These are phyloP conservation scores for Sicus ferrugineus DNA, from an alignment of 2,888 invertebrate genomes.

Conservation along the genomic window DNA sequence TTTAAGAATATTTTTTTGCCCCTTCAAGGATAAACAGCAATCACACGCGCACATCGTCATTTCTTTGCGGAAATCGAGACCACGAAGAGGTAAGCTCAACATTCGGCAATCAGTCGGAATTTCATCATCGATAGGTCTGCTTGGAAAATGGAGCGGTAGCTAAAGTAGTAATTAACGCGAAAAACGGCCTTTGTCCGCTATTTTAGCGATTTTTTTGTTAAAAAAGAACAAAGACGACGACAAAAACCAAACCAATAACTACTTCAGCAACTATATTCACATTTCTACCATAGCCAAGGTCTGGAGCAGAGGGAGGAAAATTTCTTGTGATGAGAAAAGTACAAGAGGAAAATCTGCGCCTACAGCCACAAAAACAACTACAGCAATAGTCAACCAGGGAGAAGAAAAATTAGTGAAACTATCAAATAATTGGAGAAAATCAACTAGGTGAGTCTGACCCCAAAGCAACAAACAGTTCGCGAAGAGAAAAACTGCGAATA, in stretches of 20 bases:
- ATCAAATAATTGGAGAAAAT: not conserved
- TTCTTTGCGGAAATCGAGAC: not conserved
- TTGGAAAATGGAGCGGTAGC: constrained; percentile 64
- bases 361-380: constrained; percentile 27
- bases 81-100: not conserved
- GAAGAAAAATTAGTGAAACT: constrained; percentile 8
- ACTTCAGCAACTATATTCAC: constrained; percentile 35
- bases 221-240: constrained; percentile 48
- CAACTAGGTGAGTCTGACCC: constrained; percentile 25
- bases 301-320: constrained; percentile 17
- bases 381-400: constrained; percentile 22
- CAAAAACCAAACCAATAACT: constrained; percentile 32
- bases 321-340: constrained; percentile 37
- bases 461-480: constrained; percentile 18
- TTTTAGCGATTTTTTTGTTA: constrained; percentile 69
- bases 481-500: not conserved
- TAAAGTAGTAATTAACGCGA: constrained; percentile 61
- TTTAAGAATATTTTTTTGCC: not conserved
- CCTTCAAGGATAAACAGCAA: not conserved
- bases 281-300: constrained; percentile 34
- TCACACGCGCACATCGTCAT: not conserved
- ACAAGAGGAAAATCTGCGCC: constrained; percentile 12
- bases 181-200: constrained; percentile 67
- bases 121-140: constrained; percentile 60
- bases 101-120: constrained; percentile 55